Percentiles rank a stretch among this genome's conserved stretches.
Conservation (phyloP, 53 echinoderm and acorn worm genomes). For the Echinometra lucunter region DNA sequence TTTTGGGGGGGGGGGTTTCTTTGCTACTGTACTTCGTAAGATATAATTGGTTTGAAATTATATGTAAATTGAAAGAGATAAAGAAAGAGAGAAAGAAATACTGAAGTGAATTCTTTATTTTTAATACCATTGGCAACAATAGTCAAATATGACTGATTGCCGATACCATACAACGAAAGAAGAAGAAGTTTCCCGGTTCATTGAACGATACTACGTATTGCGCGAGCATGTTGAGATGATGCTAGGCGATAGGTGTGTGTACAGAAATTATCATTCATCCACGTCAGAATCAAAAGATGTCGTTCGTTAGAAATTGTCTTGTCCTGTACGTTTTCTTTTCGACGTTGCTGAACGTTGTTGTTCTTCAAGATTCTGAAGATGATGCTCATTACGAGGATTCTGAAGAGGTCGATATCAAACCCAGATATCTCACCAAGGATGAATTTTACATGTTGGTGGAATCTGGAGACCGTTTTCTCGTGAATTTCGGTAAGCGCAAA, state of each 20-base stretch:
- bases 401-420: not conserved
- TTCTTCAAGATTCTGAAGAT: not conserved
- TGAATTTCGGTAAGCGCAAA: constrained; percentile 62
- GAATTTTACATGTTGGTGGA: constrained; percentile 8
- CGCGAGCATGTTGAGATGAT: not conserved
- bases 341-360: not conserved
- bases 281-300: not conserved
- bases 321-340: constrained; percentile 12
- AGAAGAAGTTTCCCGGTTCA: too few relatives aligned
- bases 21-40: too few relatives aligned
- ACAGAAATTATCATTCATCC: not conserved
- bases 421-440: constrained; percentile 39
- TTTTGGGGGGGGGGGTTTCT: too few relatives aligned
- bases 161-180: too few relatives aligned
- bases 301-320: not conserved
- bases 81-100: too few relatives aligned
- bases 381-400: not conserved
- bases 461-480: constrained; percentile 35
- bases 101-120: too few relatives aligned
- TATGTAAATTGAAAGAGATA: too few relatives aligned
- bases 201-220: not conserved
- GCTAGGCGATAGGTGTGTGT: not conserved
- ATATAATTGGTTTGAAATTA: too few relatives aligned
- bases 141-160: too few relatives aligned
- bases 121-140: too few relatives aligned